Evolutionary conservation across 2,797 vertebrate genomes (phyloP).

Genomic region (Acrocephalus scirpaceus): DNA sequence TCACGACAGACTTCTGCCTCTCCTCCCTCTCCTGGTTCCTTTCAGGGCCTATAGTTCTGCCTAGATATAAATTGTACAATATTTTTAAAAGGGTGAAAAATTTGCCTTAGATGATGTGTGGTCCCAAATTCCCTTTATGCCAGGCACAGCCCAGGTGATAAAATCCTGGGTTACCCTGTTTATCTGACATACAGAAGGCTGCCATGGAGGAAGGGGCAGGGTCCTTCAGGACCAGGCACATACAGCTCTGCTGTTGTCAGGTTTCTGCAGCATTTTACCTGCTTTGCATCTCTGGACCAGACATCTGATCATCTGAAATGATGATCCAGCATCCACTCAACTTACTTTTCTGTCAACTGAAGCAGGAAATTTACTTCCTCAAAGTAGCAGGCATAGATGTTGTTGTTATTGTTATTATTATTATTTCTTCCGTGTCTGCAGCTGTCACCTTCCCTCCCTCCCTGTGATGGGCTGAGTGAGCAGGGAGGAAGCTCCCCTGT

Average conservation of each 20-base stretch:
- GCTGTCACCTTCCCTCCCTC: fast-evolving
- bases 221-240: background rate
- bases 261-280: background rate
- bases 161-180: background rate
- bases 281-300: background rate
- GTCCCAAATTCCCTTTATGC: background rate
- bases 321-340: background rate
- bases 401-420: background rate
- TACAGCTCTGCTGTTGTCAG: background rate
- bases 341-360: background rate
- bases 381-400: background rate
- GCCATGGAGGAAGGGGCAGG: fast-evolving
- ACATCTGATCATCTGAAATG: background rate
- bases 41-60: background rate
- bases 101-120: background rate
- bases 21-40: background rate
- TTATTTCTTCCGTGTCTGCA: background rate
- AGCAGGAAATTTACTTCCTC: background rate
- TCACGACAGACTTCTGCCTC: background rate
- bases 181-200: background rate
- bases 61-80: background rate
- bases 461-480: background rate
- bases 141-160: background rate
- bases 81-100: background rate
- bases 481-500: background rate